A percentile compares a stretch with the other conserved stretches of the same genome.
Evolutionary conservation across 1,140 invertebrate species (phyloP).

Genomic region (Drosophila burlai): DNA sequence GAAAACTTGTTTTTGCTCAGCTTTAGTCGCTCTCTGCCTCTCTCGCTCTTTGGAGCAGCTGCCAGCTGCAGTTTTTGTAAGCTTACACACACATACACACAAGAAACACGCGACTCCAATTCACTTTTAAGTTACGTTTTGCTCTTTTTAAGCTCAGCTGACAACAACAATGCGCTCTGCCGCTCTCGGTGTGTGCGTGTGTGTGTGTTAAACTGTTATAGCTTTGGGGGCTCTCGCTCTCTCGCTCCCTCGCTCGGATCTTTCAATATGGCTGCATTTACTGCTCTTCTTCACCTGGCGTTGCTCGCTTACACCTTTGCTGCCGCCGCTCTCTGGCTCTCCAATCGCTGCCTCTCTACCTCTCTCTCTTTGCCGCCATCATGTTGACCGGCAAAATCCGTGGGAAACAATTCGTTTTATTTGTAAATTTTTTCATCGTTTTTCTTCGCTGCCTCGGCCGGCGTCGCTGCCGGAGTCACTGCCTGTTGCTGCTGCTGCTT

Average conservation of each 20-base stretch:
- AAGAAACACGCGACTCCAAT: constrained; percentile 57
- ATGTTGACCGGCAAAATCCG: constrained; percentile 85
- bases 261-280: constrained; percentile 75
- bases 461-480: constrained; percentile 20
- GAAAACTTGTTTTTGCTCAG: constrained; percentile 71
- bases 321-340: constrained; percentile 39
- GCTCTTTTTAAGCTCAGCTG: constrained; percentile 78
- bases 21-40: constrained; percentile 25
- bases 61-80: constrained; percentile 75
- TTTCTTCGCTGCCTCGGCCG: constrained; percentile 35
- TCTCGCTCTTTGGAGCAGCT: constrained; percentile 55
- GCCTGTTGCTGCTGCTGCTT: constrained; percentile 49
- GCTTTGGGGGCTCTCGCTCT: constrained; percentile 62
- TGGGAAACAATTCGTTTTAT: constrained; percentile 86
- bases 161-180: constrained; percentile 59
- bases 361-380: constrained; percentile 66
- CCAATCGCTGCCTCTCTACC: constrained; percentile 21
- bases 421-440: constrained; percentile 83
- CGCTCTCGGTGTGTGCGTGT: constrained; percentile 19
- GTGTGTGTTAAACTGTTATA: constrained; percentile 74
- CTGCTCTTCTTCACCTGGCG: constrained; percentile 79
- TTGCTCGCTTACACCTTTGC: constrained; percentile 75
- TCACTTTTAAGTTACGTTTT: constrained; percentile 84
- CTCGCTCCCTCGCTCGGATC: constrained; percentile 36
- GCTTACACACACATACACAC: constrained; percentile 46